Percentiles rank a stretch among this genome's conserved stretches.
Conservation (phyloP, 2,797 vertebrate genomes). For the Periophthalmus magnuspinnatus region DNA sequence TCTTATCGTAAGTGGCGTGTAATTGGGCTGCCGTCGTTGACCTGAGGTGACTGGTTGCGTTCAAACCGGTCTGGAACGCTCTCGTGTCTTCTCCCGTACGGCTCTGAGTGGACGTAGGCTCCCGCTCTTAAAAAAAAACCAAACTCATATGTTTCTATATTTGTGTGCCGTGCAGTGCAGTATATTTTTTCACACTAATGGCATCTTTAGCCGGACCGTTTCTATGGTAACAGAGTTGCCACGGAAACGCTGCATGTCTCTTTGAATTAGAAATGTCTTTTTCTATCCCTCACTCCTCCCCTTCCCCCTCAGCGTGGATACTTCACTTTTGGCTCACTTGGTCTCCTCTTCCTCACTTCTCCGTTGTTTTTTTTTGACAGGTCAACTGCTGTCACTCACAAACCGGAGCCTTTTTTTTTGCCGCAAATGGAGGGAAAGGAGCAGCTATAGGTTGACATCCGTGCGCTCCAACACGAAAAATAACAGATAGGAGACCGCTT, state of each 20-base stretch:
- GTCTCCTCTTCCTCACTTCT: conserved; percentile 45
- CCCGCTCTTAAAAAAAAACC: conserved; percentile 3
- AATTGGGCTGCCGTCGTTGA: conserved; percentile 44
- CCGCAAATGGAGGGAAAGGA: conserved; percentile 37
- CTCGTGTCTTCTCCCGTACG: not conserved
- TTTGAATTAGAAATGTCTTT: conserved; percentile 94
- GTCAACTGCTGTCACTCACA: conserved; percentile 75
- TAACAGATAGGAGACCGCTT: conserved; percentile 15
- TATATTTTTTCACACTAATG: conserved; percentile 79
- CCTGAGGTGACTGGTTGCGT: conserved; percentile 50
- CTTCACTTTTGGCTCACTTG: conserved; percentile 43
- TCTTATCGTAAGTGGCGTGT: conserved; percentile 41
- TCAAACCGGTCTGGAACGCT: conserved; percentile 5
- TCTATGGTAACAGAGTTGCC: conserved; percentile 87
- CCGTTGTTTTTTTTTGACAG: conserved; percentile 64
- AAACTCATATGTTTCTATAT: conserved; percentile 41
- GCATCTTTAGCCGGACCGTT: conserved; percentile 82
- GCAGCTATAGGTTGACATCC: conserved; percentile 31
- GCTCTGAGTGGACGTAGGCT: conserved; percentile 1
- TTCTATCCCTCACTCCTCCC: conserved; percentile 58
- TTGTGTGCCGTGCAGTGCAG: conserved; percentile 61
- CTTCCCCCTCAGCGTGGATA: conserved; percentile 25
- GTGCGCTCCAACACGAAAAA: conserved; percentile 29
- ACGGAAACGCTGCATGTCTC: conserved; percentile 91
- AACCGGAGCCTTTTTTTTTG: conserved; percentile 36